These are phyloP conservation scores for Zaprionus lachaisei DNA, from an alignment of 1,140 invertebrate genomes.

Conservation along the genomic window DNA sequence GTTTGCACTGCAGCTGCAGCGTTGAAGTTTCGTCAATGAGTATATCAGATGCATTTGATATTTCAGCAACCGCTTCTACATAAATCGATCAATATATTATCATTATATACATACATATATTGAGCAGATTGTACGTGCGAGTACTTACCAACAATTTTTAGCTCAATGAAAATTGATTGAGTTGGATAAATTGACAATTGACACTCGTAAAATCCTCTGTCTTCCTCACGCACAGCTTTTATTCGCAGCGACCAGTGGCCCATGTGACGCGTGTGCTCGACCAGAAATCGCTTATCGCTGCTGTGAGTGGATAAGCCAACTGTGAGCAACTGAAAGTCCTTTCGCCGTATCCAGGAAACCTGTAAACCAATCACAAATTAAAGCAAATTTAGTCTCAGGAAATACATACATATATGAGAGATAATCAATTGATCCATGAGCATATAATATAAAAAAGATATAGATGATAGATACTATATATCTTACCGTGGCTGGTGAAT, in stretches of 20 bases:
- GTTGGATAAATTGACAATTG: constrained; percentile 93
- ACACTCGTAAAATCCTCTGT: constrained; percentile 92
- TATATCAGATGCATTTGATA: constrained; percentile 90
- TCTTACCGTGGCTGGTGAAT: constrained; percentile 90
- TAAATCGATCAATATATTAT: background rate
- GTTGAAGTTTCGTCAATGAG: constrained; percentile 90
- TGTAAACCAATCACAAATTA: constrained; percentile 69
- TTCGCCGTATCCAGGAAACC: constrained; percentile 90
- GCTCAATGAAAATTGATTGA: constrained; percentile 90
- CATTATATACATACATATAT: background rate
- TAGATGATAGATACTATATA: background rate
- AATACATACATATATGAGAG: background rate
- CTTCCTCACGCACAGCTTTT: constrained; percentile 88
- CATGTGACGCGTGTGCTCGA: constrained; percentile 91
- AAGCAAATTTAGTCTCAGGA: background rate
- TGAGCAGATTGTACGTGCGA: background rate
- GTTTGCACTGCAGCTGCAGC: constrained; percentile 89
- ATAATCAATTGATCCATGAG: background rate
- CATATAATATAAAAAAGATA: background rate
- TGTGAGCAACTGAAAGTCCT: constrained; percentile 90
- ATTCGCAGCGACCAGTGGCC: constrained; percentile 91
- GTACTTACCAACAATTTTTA: constrained; percentile 91
- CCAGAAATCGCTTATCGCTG: constrained; percentile 90
- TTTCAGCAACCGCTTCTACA: constrained; percentile 90
- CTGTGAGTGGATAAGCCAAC: constrained; percentile 90